Evolutionary conservation across 2,888 invertebrate genomes (phyloP).

Genomic region (Athalia circularis): DNA sequence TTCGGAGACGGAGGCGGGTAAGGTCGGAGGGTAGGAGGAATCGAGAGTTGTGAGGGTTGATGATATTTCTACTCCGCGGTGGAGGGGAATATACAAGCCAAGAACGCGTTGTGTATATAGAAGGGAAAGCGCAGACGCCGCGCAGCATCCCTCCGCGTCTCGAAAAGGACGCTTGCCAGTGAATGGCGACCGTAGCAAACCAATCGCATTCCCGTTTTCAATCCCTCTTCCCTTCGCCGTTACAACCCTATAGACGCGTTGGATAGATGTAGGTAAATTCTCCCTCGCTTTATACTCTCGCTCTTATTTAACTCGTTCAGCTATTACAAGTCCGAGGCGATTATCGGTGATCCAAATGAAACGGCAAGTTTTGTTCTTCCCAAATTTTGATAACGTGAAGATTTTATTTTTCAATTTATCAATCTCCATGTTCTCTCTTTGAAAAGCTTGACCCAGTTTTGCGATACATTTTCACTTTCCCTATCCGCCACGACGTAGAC

Average conservation of each 20-base stretch:
- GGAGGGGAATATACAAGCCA: conserved; percentile 11
- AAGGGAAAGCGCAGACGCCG: conserved; percentile 69
- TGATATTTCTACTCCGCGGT: conserved; percentile 1
- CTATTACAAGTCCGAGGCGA: conserved; percentile 25
- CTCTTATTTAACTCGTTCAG: conserved; percentile 49
- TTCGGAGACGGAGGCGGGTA: conserved; percentile 21
- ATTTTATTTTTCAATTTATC: too few relatives aligned
- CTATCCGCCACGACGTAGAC: neutral
- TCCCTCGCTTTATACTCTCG: conserved; percentile 43
- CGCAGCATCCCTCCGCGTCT: conserved; percentile 65
- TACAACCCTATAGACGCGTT: neutral
- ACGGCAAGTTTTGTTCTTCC: neutral
- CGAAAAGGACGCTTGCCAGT: conserved; percentile 68
- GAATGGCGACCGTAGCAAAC: conserved; percentile 74
- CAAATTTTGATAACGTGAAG: too few relatives aligned
- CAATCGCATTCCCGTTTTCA: conserved; percentile 74
- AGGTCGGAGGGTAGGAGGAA: conserved; percentile 28
- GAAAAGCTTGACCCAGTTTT: neutral
- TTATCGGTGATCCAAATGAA: neutral
- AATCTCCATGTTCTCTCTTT: neutral
- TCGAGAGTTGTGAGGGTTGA: neutral
- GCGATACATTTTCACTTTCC: neutral
- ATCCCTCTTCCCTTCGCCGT: conserved; percentile 67
- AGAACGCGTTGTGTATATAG: conserved; percentile 37
- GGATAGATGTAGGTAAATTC: too few relatives aligned